A percentile compares a stretch with the other conserved stretches of the same genome.
Evolutionary conservation across 2,888 invertebrate species (phyloP).

Genomic region (Mantis religiosa): DNA sequence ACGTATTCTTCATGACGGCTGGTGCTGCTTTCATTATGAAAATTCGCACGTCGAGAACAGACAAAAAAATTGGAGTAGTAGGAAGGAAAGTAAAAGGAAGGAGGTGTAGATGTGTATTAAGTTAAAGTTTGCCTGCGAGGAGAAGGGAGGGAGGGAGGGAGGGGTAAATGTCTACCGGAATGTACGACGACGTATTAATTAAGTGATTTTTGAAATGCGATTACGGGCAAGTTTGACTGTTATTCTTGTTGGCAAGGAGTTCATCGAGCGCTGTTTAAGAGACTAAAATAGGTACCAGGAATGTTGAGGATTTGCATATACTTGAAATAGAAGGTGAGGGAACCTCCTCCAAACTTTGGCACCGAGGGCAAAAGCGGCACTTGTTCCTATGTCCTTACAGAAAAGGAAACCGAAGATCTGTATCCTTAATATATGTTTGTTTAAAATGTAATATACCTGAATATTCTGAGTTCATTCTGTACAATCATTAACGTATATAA

Average conservation of each 20-base stretch:
- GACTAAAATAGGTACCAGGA: background rate
- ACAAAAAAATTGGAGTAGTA: background rate
- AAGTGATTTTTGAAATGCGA: conserved; percentile 22
- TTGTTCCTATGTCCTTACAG: background rate
- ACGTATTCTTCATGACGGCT: background rate
- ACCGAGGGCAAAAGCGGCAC: background rate
- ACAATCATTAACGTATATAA: too few relatives aligned
- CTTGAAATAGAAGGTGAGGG: background rate
- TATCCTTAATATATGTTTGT: too few relatives aligned
- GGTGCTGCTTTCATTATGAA: background rate
- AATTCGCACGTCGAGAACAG: background rate
- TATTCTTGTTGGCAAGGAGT: conserved; percentile 16
- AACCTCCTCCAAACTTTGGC: background rate
- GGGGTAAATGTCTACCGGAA: background rate
- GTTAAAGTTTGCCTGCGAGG: background rate
- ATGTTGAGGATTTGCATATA: conserved; percentile 9
- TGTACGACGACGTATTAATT: conserved; percentile 20
- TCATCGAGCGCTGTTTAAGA: background rate
- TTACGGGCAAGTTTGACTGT: conserved; percentile 15
- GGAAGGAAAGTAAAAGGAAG: background rate
- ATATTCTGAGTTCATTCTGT: too few relatives aligned
- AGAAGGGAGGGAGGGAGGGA: background rate
- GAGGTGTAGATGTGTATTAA: background rate
- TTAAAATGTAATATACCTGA: too few relatives aligned
- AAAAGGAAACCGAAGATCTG: too few relatives aligned